Evolutionary conservation across 2,888 invertebrate species (phyloP), one percentile per base, ranked within the genome.

Genomic region (Mesorhabditis spiculigera): DNA sequence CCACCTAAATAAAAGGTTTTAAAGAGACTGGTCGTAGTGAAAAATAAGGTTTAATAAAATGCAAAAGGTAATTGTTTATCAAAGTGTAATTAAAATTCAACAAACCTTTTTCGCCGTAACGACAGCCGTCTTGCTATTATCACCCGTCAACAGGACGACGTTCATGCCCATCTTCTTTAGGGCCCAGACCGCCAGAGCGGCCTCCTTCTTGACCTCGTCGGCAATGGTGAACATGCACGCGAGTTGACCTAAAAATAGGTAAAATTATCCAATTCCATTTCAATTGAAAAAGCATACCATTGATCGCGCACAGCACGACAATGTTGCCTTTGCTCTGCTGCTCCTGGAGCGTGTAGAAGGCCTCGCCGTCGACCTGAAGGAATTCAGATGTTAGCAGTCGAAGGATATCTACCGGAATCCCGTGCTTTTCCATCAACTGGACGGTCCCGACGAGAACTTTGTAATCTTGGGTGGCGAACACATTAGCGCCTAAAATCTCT

Each of bases 151-250:
- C 4, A 98, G 89, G 70, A 95, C 93, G 16, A 98, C 95, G 74
- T 94, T 71, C 13, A 97, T 89, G 0, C 95, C 96, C 92, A 93
- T 93, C 86, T 92, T 72, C 28, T 74, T 73, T 44, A 98, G 89
- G 0, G 93, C 92, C 86, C 93, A 94, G 4, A 98, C 91, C 0
- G 96, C 94, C 4, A 98, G 88, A 80, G 93, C 92, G 0, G 98
- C 97, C 87, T 98, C 98, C 0, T 94, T 92, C 88, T 98, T 98
- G 13, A 98, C 93, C 69, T 92, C 92, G 87, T 98, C 98, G 0
- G 95, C 93, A 0, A 98, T 93, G 63, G 94, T 93, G 73, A 97
- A 89, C 88, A 95, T 93, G 68, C 92, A 91, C 0, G 92, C 91
- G 16, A 95, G 88, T 64, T 89, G 87, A 63, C 91, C 92, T 93